These are phyloP conservation scores for Medauroidea extradentata DNA, from an alignment of 1,140 invertebrate genomes.

Conservation along the genomic window DNA sequence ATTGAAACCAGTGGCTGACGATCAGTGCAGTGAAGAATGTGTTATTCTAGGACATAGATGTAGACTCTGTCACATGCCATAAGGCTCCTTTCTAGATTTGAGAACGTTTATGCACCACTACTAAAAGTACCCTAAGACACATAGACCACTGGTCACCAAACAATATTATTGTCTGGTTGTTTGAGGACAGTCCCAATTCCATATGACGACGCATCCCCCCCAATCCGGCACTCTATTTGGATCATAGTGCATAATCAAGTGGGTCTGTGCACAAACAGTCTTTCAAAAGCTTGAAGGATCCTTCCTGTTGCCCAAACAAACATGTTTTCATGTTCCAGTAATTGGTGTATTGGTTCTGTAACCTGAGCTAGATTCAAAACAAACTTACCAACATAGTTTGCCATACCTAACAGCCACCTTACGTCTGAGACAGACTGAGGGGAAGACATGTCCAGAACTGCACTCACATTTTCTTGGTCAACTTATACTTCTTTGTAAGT, in stretches of 20 bases:
- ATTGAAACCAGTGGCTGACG: neutral
- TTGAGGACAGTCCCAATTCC: constrained; percentile 21
- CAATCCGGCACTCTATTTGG: constrained; percentile 24
- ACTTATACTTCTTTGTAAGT: constrained; percentile 32
- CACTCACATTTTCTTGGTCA: constrained; percentile 32
- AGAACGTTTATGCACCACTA: constrained; percentile 20
- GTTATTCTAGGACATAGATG: constrained; percentile 2
- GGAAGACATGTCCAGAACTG: constrained; percentile 19
- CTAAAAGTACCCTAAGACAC: constrained; percentile 20
- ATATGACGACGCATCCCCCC: constrained; percentile 14
- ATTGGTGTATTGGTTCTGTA: constrained; percentile 25
- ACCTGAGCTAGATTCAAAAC: constrained; percentile 29
- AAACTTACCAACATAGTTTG: constrained; percentile 41
- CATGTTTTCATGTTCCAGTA: constrained; percentile 26
- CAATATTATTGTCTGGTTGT: constrained; percentile 19
- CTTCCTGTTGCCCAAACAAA: constrained; percentile 25
- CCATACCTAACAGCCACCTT: constrained; percentile 33
- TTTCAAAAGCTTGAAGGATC: constrained; percentile 28
- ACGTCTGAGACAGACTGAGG: constrained; percentile 23
- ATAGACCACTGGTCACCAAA: constrained; percentile 36
- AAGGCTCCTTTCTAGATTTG: constrained; percentile 34
- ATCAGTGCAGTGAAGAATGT: neutral
- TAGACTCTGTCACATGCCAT: constrained; percentile 20
- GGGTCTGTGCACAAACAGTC: constrained; percentile 22
- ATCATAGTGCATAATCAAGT: constrained; percentile 30